A percentile compares a stretch with the other conserved stretches of the same genome.
These are phyloP conservation scores for Eumacrocentrus americanus DNA, from an alignment of 2,888 invertebrate genomes.

Conservation along the genomic window DNA sequence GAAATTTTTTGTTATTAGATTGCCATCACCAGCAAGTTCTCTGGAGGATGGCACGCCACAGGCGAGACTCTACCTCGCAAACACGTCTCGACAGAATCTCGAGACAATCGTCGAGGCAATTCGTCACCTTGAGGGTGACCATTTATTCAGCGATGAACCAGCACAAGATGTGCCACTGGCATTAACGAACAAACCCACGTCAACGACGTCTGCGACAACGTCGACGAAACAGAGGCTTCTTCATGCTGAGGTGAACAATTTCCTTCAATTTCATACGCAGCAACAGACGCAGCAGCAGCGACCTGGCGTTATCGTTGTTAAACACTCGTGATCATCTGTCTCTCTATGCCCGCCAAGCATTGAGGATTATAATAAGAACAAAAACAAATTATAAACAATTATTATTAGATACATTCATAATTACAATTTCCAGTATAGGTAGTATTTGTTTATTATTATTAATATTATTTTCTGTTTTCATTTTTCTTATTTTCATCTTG, in stretches of 20 bases:
- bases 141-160: conserved; percentile 82
- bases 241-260: conserved; percentile 69
- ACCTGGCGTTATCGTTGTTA: conserved; percentile 90
- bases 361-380: conserved; percentile 19
- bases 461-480: conserved; percentile 17
- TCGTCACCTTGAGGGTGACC: conserved; percentile 95
- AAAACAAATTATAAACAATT: too few species aligned
- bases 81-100: conserved; percentile 89
- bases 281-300: conserved; percentile 67
- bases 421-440: neutral
- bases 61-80: conserved; percentile 67
- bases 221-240: conserved; percentile 58
- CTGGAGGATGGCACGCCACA: conserved; percentile 63
- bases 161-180: conserved; percentile 58
- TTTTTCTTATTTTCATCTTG: neutral
- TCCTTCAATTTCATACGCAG: conserved; percentile 67
- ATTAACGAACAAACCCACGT: conserved; percentile 55
- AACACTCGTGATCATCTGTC: conserved; percentile 69
- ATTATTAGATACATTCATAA: too few species aligned
- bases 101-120: conserved; percentile 99
- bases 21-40: conserved; percentile 66
- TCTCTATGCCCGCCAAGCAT: conserved; percentile 45
- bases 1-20: conserved; percentile 56
- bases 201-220: conserved; percentile 21
- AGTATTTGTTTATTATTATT: conserved; percentile 10